Evolutionary conservation across 2,113 vertebrate genomes (phyloP).

Genomic region (Grantiella picta): DNA sequence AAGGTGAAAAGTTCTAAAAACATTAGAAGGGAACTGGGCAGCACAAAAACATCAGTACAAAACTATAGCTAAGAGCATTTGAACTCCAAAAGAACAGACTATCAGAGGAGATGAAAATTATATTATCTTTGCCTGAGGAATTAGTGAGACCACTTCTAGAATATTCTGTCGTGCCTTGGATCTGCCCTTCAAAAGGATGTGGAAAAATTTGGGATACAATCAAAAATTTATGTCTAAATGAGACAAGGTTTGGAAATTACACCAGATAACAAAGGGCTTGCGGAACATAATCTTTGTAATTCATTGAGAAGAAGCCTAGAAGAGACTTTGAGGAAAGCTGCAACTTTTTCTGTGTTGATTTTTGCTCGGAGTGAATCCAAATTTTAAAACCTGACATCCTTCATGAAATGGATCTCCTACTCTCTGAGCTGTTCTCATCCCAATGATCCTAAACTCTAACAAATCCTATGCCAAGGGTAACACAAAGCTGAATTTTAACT

Average conservation of each 20-base stretch:
- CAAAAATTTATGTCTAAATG: background rate
- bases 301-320: background rate
- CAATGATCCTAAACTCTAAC: background rate
- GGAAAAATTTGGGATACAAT: background rate
- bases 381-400: constrained; percentile 8
- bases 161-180: background rate
- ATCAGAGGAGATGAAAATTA: background rate
- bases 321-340: background rate
- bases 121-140: background rate
- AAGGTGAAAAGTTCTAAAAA: background rate
- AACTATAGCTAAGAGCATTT: background rate
- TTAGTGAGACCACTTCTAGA: background rate
- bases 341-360: background rate
- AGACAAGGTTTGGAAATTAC: background rate
- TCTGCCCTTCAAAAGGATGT: background rate
- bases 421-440: background rate
- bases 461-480: constrained; percentile 15
- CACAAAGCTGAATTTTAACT: background rate
- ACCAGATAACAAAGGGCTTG: background rate
- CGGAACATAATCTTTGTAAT: background rate
- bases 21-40: background rate
- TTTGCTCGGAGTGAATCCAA: background rate
- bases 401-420: background rate
- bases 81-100: background rate
- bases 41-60: background rate